Conservation (phyloP, 2,888 invertebrate species). For the Eupithecia subfuscata region DNA sequence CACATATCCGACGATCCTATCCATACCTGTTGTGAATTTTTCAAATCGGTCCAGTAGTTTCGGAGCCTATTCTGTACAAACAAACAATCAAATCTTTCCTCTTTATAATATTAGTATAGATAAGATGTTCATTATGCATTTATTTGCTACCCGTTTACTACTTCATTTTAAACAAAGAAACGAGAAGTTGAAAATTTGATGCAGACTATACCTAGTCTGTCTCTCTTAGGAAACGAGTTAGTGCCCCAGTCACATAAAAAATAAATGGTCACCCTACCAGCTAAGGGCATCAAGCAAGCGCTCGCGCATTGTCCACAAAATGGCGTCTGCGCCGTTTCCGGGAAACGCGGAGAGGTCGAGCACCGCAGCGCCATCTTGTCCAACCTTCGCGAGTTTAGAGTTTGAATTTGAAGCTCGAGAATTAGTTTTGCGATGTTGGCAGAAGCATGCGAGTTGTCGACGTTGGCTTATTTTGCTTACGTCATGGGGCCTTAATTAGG, state of each 20-base stretch:
- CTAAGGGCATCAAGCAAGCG: slow-evolving; percentile 34
- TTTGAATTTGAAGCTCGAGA: slow-evolving; percentile 15
- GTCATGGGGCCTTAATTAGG: not conserved
- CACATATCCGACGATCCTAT: too few species aligned
- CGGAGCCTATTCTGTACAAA: too few species aligned
- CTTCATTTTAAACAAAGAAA: not conserved
- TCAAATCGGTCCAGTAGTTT: too few species aligned
- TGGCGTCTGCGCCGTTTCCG: slow-evolving; percentile 62
- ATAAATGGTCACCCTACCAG: slow-evolving; percentile 35
- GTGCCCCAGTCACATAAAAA: not conserved
- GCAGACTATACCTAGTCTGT: not conserved
- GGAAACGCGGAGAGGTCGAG: slow-evolving; percentile 59
- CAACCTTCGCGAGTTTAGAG: slow-evolving; percentile 21
- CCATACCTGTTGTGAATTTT: too few species aligned
- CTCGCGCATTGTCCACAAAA: slow-evolving; percentile 49
- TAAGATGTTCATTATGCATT: not conserved
- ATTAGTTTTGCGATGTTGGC: slow-evolving; percentile 29
- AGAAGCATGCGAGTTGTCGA: not conserved
- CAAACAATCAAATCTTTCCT: too few species aligned
- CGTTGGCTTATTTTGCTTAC: slow-evolving; percentile 11
- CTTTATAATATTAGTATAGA: too few species aligned
- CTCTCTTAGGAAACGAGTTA: not conserved
- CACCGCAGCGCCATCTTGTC: slow-evolving; percentile 42
- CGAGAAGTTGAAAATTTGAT: not conserved
- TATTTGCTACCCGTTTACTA: not conserved